A percentile compares a stretch with the other conserved stretches of the same genome.
These are phyloP conservation scores for Brachyrhaphis roseni DNA, from an alignment of 2,797 vertebrate genomes.

Conservation along the genomic window DNA sequence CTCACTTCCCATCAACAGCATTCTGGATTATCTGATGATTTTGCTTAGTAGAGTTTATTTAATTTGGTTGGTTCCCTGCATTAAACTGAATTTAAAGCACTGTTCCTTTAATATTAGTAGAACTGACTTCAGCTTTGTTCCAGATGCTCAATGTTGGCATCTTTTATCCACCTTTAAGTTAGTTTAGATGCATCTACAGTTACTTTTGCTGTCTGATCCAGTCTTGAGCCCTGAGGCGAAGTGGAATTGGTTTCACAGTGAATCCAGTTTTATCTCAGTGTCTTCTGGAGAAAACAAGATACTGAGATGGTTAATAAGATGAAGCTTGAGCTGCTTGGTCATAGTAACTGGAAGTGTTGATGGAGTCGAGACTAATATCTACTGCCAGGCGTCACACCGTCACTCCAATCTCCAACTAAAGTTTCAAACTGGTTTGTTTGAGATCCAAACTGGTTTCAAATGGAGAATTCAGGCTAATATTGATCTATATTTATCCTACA, in stretches of 20 bases:
- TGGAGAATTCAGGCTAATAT: not conserved
- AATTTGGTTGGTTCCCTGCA: not conserved
- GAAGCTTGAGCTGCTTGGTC: not conserved
- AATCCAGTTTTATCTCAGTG: not conserved
- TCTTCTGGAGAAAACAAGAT: not conserved
- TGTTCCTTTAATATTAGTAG: not conserved
- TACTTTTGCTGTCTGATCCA: not conserved
- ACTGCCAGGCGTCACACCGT: no score
- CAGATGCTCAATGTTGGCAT: not conserved
- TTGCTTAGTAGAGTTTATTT: not conserved
- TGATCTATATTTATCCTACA: not conserved
- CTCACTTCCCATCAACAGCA: not conserved
- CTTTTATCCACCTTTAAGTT: not conserved
- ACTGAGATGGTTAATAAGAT: not conserved
- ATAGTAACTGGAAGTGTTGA: not conserved
- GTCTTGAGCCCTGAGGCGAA: not conserved
- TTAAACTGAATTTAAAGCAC: not conserved
- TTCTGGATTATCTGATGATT: not conserved
- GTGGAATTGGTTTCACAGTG: not conserved
- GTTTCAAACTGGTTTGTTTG: no score
- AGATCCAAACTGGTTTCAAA: no score
- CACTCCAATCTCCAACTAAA: no score
- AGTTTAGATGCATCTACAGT: not conserved
- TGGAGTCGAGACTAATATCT: no score
- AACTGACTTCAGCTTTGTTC: not conserved